Evolutionary conservation across 2,113 vertebrate genomes (phyloP).

Genomic region (Cryptotis parvus): DNA sequence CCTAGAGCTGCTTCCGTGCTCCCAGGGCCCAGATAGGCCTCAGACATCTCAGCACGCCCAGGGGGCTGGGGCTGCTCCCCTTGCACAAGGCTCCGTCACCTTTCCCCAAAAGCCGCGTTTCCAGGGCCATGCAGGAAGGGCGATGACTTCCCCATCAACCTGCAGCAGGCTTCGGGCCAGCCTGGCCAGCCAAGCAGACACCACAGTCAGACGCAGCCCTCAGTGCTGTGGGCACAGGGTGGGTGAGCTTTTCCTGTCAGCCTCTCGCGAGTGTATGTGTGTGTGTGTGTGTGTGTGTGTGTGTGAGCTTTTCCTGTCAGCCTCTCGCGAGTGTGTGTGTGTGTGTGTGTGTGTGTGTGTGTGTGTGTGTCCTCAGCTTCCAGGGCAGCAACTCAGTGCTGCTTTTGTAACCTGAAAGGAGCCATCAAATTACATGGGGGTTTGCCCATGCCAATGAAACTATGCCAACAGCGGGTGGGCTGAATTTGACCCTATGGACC

Average conservation of each 20-base stretch:
- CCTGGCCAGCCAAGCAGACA: neutral
- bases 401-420: neutral
- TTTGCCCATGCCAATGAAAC: slow-evolving; percentile 3
- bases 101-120: neutral
- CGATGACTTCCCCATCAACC: neutral
- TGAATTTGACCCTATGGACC: neutral
- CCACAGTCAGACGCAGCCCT: neutral
- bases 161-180: neutral
- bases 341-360: too few relatives aligned
- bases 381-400: neutral
- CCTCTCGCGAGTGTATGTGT: neutral
- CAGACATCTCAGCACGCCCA: rapidly evolving
- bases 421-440: neutral
- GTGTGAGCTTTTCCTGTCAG: neutral
- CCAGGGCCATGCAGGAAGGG: neutral
- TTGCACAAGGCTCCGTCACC: rapidly evolving
- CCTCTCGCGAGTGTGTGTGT: neutral
- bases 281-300: too few relatives aligned
- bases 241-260: neutral
- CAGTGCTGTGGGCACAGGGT: rapidly evolving
- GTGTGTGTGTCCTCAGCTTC: too few relatives aligned
- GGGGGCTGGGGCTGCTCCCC: neutral
- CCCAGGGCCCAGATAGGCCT: neutral
- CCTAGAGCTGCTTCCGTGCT: neutral
- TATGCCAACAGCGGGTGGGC: neutral